Percentiles rank a stretch among this genome's conserved stretches.
These are phyloP conservation scores for Sipha flava DNA, from an alignment of 1,140 invertebrate genomes.

Conservation along the genomic window DNA sequence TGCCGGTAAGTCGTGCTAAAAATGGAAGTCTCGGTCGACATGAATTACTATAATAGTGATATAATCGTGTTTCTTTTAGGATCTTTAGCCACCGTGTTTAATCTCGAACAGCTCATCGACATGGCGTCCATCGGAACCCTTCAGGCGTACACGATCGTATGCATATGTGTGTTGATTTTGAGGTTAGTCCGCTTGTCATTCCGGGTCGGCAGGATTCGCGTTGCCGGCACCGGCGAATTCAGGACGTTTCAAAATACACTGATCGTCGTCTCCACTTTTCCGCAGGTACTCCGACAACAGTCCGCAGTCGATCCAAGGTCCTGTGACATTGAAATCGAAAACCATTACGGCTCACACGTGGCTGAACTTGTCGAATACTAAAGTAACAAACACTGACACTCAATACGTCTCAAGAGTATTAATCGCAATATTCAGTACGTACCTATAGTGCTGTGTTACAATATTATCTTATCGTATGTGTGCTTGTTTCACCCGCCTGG, in stretches of 20 bases:
- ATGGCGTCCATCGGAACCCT: constrained; percentile 95
- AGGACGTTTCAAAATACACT: no score
- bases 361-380: constrained; percentile 3
- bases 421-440: background rate
- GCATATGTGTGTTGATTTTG: constrained; percentile 76
- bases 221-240: no score
- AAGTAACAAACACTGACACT: background rate
- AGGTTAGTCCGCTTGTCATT: no score
- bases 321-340: background rate
- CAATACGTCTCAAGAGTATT: background rate
- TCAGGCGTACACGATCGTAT: constrained; percentile 84
- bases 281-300: background rate
- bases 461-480: background rate
- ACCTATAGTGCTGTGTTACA: background rate
- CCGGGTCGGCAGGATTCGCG: no score
- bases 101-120: constrained; percentile 78
- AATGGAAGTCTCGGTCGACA: no score
- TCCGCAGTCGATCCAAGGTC: background rate
- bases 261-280: no score
- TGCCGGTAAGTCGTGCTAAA: constrained; percentile 33
- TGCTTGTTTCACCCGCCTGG: background rate
- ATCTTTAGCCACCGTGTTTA: constrained; percentile 75
- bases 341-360: background rate
- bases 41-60: no score
- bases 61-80: constrained; percentile 45